Evolutionary conservation across 2,888 invertebrate species (phyloP), one percentile per base, ranked within the genome.

Genomic region (Synanthedon tipuliformis): DNA sequence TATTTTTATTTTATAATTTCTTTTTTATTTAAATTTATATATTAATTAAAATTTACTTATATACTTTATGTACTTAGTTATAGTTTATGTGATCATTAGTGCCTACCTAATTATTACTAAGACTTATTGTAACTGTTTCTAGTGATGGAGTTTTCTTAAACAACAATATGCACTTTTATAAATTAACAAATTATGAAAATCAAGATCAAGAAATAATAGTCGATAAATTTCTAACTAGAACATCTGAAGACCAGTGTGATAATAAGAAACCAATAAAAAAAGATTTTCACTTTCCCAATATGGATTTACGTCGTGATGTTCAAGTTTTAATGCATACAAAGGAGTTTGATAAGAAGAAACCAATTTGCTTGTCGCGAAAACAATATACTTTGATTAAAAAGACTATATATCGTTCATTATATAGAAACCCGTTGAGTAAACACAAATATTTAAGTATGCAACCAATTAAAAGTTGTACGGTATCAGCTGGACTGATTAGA

Each of bases 371-470:
- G 13, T 68, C 82, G 1, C 65, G 69, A 23, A 73, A 72, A 59
- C 85, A 85, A 63, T 83, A 82, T 50, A 61, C 69, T 1, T 81
- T 75, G 69, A 69, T 85, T 3, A 83, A 74, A 57, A 74, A 60
- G 61, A 72, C 69, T 1, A 75, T 82, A 51, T 71, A 73, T 55
- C 12, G 16, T 16, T 16, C 49, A 23, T 12, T 45, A 7, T 45
- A n/a, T 3, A 45, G 15, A 15, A 45, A 45, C 15, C n/a, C n/a
- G n/a, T 3, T 45, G 13, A 15, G 45, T 15, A 45, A n/a, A 15
- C 3, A 8, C 45, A 45, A 12, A 12, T 15, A 13, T 45, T 45
- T 45, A 15, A 1, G n/a, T 12, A 3, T 15, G 45, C 15, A n/a
- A 5, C 13, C 45, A 1, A 45, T 13, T n/a, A 45, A 45, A 13